These are phyloP conservation scores for Dunckerocampus dactyliophorus DNA, from an alignment of 2,113 vertebrate genomes.

Conservation along the genomic window DNA sequence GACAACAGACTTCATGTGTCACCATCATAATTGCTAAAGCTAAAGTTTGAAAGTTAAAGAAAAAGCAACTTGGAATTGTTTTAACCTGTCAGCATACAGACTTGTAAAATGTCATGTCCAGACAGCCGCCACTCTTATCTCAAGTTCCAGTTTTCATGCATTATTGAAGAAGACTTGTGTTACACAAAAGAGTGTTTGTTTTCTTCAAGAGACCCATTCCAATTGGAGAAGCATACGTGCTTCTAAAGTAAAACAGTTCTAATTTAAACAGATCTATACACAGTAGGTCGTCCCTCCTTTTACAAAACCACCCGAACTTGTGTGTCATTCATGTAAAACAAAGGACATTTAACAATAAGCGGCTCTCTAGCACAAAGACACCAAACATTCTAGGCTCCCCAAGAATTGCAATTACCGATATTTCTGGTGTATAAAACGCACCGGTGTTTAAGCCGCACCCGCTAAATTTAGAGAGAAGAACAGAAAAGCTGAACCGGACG, in stretches of 20 bases:
- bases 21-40: neutral
- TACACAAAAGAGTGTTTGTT: constrained; percentile 7
- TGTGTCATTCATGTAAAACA: too few relatives aligned
- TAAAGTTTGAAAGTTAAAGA: constrained; percentile 10
- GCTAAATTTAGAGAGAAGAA: too few relatives aligned
- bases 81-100: constrained; percentile 35
- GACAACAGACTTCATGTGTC: neutral
- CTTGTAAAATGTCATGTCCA: constrained; percentile 65
- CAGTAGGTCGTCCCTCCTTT: neutral
- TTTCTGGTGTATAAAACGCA: too few relatives aligned
- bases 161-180: constrained; percentile 63
- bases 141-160: constrained; percentile 63
- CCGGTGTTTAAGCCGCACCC: too few relatives aligned
- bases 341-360: too few relatives aligned
- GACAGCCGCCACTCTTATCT: constrained; percentile 64
- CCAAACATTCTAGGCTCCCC: too few relatives aligned
- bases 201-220: constrained; percentile 18
- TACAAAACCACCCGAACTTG: neutral
- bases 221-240: neutral
- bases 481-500: too few relatives aligned
- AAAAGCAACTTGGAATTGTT: constrained; percentile 14
- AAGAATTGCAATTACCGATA: too few relatives aligned
- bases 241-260: neutral
- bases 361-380: too few relatives aligned
- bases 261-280: too few relatives aligned